Conservation (phyloP, 2,113 vertebrate species). For the Mirza zaza region DNA sequence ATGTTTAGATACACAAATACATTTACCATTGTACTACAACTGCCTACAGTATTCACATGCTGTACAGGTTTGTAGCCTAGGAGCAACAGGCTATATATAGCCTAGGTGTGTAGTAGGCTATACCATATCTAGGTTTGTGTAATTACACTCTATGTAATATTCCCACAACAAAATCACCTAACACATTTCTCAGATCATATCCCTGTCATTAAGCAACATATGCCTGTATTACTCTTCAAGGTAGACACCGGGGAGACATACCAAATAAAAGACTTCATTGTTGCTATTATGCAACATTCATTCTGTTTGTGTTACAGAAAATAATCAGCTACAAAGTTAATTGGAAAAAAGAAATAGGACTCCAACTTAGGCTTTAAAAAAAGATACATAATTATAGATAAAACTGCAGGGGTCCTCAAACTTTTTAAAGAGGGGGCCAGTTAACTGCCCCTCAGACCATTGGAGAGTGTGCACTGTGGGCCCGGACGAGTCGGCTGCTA, state of each 20-base stretch:
- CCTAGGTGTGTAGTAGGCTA: not conserved
- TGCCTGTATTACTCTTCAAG: not conserved
- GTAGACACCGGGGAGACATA: not conserved
- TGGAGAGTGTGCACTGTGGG: no score
- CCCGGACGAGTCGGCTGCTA: no score
- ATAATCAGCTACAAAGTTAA: conserved; percentile 43
- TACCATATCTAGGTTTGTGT: not conserved
- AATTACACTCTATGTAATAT: not conserved
- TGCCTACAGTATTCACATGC: not conserved
- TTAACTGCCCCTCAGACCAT: no score
- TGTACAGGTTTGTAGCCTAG: not conserved
- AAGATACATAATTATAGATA: conserved; percentile 8
- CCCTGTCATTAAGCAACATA: not conserved
- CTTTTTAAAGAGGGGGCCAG: no score
- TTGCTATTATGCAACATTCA: not conserved
- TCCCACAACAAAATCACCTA: not conserved
- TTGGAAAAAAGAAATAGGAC: not conserved
- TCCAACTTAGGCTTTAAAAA: not conserved
- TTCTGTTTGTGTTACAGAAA: conserved; percentile 10
- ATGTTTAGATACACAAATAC: not conserved
- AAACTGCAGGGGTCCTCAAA: no score
- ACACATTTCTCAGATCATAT: not conserved
- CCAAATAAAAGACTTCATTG: conserved; percentile 15
- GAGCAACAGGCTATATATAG: not conserved
- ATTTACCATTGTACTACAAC: not conserved